Evolutionary conservation across 2,797 vertebrate genomes (phyloP).

Genomic region (Liparis tanakae): DNA sequence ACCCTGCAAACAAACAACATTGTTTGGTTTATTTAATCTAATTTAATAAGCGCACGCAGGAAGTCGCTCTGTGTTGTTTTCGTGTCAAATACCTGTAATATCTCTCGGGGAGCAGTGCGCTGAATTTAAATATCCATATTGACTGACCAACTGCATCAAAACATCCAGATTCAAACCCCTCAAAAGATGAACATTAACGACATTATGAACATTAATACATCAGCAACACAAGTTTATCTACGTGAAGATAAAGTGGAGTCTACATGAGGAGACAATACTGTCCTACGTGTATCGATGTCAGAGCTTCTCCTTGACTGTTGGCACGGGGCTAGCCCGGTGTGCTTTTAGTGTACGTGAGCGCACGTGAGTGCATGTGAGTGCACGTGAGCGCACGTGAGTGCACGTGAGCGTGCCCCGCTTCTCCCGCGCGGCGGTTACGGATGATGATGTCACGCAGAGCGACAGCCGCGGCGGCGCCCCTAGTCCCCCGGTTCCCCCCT

Average conservation of each 20-base stretch:
- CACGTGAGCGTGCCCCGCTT: background rate
- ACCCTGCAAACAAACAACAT: constrained; percentile 8
- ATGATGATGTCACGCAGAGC: background rate
- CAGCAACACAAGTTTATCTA: background rate
- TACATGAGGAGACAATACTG: background rate
- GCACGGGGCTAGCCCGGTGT: background rate
- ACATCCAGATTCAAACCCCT: constrained; percentile 29
- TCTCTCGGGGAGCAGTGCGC: constrained; percentile 33
- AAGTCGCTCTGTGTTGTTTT: constrained; percentile 23
- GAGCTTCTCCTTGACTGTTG: background rate
- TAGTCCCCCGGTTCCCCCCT: no score
- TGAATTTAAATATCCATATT: constrained; percentile 52
- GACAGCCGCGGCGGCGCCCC: background rate
- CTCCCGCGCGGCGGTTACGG: background rate
- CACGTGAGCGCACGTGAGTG: no score
- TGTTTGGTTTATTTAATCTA: constrained; percentile 28
- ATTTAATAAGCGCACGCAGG: constrained; percentile 26
- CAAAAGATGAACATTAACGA: background rate
- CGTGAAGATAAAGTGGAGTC: background rate
- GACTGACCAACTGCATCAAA: constrained; percentile 37
- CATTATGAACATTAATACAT: background rate
- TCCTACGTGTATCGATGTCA: background rate
- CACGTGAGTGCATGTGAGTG: no score
- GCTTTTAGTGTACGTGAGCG: background rate
- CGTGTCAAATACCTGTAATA: constrained; percentile 20